Evolutionary conservation across 2,888 invertebrate genomes (phyloP).

Genomic region (Drosophila yooni): DNA sequence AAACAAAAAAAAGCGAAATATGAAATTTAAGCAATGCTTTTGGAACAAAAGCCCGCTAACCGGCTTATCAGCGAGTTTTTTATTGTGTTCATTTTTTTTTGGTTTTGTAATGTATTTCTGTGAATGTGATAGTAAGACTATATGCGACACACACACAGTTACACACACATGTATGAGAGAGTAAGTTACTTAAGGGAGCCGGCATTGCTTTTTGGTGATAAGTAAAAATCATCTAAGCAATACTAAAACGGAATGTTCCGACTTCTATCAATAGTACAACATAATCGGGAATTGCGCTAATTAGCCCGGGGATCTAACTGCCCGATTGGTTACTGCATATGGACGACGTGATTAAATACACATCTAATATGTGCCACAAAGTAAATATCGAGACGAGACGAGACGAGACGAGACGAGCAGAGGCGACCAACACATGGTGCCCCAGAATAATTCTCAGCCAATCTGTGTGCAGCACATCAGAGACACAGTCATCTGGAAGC

Average conservation of each 20-base stretch:
- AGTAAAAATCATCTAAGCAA: constrained; percentile 39
- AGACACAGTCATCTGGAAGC: constrained; percentile 47
- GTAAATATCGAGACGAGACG: constrained; percentile 26
- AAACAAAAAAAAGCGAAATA: constrained; percentile 12
- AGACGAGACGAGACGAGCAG: background rate
- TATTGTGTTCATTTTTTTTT: background rate
- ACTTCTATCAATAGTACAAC: constrained; percentile 50
- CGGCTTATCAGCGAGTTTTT: constrained; percentile 64
- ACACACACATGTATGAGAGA: constrained; percentile 13
- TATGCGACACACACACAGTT: constrained; percentile 9
- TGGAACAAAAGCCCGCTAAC: constrained; percentile 48
- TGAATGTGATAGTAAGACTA: constrained; percentile 23
- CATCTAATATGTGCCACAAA: constrained; percentile 17
- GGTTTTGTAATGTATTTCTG: constrained; percentile 10
- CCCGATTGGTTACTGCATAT: constrained; percentile 9
- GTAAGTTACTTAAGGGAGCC: constrained; percentile 36
- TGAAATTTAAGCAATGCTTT: constrained; percentile 43
- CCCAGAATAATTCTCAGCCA: constrained; percentile 43
- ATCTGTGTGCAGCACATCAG: constrained; percentile 58
- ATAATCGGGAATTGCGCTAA: constrained; percentile 53
- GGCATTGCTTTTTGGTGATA: constrained; percentile 47
- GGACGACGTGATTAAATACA: constrained; percentile 63
- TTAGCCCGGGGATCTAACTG: constrained; percentile 32
- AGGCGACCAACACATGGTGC: background rate
- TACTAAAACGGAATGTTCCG: constrained; percentile 51